Evolutionary conservation across 2,113 vertebrate genomes (phyloP), one percentile per base, ranked within the genome.

Genomic region (Trichomycterus rosablanca): DNA sequence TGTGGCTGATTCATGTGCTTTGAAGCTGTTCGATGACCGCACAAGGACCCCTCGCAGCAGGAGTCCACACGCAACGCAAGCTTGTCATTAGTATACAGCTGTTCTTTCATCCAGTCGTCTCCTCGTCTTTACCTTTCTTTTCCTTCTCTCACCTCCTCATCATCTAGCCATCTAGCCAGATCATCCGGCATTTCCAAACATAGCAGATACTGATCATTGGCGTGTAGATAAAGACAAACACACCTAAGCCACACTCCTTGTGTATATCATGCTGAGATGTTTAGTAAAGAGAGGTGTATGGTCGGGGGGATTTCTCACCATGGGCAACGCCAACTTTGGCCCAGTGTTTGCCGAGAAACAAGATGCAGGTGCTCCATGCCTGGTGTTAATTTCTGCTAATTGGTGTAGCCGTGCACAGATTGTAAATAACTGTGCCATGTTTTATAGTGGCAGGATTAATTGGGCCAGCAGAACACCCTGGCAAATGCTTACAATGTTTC

Each of bases 21-120:
- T 93, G 91, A 94, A 93, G 92, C 89, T 80, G 87, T 80, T 91
- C 89, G 83, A 82, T 92, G 93, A 94, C 92, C 89, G 90, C 81
- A 83, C 76, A 78, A 75, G 77, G 77, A 81, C 80, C 74, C 72
- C 72, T 72, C 74, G 46, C 53, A 32, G 67, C 35, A 32, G 71
- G 59, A 26, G 58, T 74, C 62, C 58, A 74, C 66, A 63, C 48
- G 61, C 42, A 69, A 60, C 53, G 67, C 73, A 75, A 73, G 74
- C 67, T 77, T 80, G 80, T 85, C 81, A 85, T 86, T 86, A 86
- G 86, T 85, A 80, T 86, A 85, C 83, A 87, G 86, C 84, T 84
- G 86, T 86, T 81, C 81, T 88, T 86, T 86, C 77, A 86, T 88
- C 82, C 78, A 57, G 67, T 64, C 71, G 24, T 54, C 77, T 70